These are phyloP conservation scores for Sanderia malayensis DNA, from an alignment of 30 jellyfish, hydroid and myxozoan species.

Conservation along the genomic window DNA sequence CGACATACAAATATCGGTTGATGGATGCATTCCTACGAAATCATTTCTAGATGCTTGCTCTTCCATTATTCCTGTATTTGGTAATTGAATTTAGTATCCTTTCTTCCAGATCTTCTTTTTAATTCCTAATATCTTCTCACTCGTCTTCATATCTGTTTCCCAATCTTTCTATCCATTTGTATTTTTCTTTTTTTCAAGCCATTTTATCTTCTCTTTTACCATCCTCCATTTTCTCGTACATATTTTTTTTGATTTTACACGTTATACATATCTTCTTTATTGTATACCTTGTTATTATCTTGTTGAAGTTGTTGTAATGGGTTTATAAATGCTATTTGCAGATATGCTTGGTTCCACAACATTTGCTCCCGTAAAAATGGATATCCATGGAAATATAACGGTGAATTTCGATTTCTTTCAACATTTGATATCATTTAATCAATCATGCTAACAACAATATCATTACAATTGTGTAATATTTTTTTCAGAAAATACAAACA, in stretches of 20 bases:
- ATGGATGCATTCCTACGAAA: constrained; percentile 72
- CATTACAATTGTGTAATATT: neutral
- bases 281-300: too few relatives aligned
- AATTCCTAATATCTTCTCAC: too few relatives aligned
- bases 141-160: too few relatives aligned
- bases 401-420: constrained; percentile 15
- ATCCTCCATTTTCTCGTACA: neutral
- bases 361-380: constrained; percentile 93
- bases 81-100: constrained; percentile 17
- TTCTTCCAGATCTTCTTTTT: neutral
- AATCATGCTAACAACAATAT: neutral
- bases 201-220: neutral
- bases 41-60: constrained; percentile 83
- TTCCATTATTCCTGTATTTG: constrained; percentile 75
- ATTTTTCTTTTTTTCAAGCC: too few relatives aligned
- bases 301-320: too few relatives aligned
- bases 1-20: constrained; percentile 46
- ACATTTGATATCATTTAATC: too few relatives aligned
- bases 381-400: constrained; percentile 86
- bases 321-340: too few relatives aligned
- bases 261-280: too few relatives aligned
- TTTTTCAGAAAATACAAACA: constrained; percentile 66
- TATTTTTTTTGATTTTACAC: neutral
- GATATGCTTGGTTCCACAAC: constrained; percentile 91
- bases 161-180: too few relatives aligned